Percentiles rank a stretch among this genome's conserved stretches.
Evolutionary conservation across 2,797 vertebrate genomes (phyloP).

Genomic region (Esox lucius): DNA sequence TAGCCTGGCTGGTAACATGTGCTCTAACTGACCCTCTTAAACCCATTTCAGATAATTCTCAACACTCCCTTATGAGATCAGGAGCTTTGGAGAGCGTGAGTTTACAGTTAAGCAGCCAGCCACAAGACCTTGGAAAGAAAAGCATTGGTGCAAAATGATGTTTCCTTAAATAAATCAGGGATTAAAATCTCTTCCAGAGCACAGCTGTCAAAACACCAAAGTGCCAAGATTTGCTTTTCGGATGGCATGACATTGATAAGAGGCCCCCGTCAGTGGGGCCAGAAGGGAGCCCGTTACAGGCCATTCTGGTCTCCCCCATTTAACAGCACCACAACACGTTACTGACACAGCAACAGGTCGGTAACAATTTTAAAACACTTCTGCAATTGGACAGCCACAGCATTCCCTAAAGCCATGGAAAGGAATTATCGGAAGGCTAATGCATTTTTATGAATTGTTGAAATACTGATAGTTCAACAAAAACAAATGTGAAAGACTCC

Average conservation of each 20-base stretch:
- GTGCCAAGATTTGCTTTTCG: conserved; percentile 50
- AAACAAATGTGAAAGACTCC: conserved; percentile 13
- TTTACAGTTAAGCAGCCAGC: conserved; percentile 47
- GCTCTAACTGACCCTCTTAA: conserved; percentile 38
- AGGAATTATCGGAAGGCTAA: conserved; percentile 7
- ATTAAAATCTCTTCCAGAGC: conserved; percentile 59
- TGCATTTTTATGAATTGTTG: conserved; percentile 1
- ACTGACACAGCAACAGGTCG: not conserved
- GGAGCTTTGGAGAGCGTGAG: conserved; percentile 56
- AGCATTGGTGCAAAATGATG: conserved; percentile 50
- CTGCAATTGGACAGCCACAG: not conserved
- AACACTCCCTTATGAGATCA: conserved; percentile 52
- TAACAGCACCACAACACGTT: not conserved
- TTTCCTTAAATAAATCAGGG: conserved; percentile 70
- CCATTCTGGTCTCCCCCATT: conserved; percentile 1
- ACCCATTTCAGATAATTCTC: conserved; percentile 56
- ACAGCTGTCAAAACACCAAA: conserved; percentile 71
- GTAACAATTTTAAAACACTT: not conserved
- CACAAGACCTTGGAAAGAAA: conserved; percentile 57
- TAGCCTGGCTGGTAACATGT: conserved; percentile 40
- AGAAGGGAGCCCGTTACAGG: conserved; percentile 34
- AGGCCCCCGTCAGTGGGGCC: conserved; percentile 14
- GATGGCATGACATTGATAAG: conserved; percentile 36
- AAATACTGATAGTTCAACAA: conserved; percentile 20
- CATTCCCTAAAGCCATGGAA: conserved; percentile 12